Percentiles rank a stretch among this genome's conserved stretches.
Conservation (phyloP, 2,797 vertebrate genomes). For the Premnoplex brunnescens region DNA sequence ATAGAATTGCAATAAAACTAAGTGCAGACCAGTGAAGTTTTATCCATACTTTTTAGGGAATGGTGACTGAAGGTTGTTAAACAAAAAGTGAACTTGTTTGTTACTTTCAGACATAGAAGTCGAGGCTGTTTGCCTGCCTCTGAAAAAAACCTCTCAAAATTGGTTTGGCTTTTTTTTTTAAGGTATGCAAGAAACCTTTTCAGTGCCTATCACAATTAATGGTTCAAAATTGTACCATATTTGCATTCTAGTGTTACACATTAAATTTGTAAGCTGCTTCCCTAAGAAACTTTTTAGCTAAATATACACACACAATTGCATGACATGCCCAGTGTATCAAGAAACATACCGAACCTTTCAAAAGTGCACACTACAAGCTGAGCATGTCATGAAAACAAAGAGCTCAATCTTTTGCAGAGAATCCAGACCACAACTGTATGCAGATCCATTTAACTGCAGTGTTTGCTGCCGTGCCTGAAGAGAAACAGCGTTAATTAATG, state of each 20-base stretch:
- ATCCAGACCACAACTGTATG: conserved; percentile 69
- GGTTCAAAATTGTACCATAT: background rate
- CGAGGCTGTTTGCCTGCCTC: background rate
- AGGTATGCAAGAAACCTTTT: background rate
- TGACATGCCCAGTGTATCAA: conserved; percentile 70
- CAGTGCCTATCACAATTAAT: background rate
- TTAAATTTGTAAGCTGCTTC: background rate
- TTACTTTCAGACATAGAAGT: background rate
- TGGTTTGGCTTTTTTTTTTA: background rate
- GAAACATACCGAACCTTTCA: conserved; percentile 69
- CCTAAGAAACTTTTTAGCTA: background rate
- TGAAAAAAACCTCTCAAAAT: background rate
- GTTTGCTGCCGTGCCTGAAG: conserved; percentile 66
- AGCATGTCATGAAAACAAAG: conserved; percentile 72
- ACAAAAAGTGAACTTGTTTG: background rate
- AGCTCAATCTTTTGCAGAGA: conserved; percentile 72
- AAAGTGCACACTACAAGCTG: conserved; percentile 70
- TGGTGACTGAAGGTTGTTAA: background rate
- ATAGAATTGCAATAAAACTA: background rate
- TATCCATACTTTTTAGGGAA: background rate
- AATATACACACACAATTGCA: conserved; percentile 55
- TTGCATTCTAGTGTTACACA: background rate
- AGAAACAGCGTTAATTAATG: conserved; percentile 69
- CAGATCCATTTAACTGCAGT: conserved; percentile 64
- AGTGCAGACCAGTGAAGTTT: background rate